Evolutionary conservation across 1,140 invertebrate species (phyloP).

Genomic region (Mamestra configurata): DNA sequence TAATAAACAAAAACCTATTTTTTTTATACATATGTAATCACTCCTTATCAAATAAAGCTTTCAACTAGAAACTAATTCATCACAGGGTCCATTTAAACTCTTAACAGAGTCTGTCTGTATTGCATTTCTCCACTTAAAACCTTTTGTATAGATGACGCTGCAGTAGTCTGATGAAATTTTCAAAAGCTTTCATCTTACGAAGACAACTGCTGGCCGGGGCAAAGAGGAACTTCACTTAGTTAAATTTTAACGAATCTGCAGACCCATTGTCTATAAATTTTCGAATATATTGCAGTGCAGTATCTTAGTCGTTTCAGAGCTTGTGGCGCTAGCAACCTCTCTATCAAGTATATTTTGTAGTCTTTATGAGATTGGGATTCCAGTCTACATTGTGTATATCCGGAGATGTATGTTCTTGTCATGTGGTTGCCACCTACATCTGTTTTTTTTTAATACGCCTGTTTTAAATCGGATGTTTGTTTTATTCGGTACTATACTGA

Average conservation of each 20-base stretch:
- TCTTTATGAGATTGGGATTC: no score
- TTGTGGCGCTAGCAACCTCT: no score
- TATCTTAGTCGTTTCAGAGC: background rate
- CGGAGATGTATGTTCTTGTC: no score
- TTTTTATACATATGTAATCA: no score
- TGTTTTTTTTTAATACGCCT: no score
- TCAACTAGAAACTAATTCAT: background rate
- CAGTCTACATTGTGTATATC: no score
- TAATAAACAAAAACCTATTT: no score
- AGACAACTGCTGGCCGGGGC: background rate
- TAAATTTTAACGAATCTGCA: conserved; percentile 12
- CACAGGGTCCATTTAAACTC: background rate
- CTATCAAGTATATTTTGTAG: no score
- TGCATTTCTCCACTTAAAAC: background rate
- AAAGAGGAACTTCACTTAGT: conserved; percentile 7
- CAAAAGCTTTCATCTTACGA: conserved; percentile 11
- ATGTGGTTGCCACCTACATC: no score
- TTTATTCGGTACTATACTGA: no score
- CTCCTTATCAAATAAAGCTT: background rate
- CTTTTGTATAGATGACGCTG: background rate
- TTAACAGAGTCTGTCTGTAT: background rate
- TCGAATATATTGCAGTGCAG: background rate
- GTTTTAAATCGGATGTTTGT: no score
- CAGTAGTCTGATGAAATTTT: conserved; percentile 28
- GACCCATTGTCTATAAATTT: conserved; percentile 20